Base-by-base conservation (phyloP, 2,888 invertebrate genomes). In the Athrips mouffetella region DNA sequence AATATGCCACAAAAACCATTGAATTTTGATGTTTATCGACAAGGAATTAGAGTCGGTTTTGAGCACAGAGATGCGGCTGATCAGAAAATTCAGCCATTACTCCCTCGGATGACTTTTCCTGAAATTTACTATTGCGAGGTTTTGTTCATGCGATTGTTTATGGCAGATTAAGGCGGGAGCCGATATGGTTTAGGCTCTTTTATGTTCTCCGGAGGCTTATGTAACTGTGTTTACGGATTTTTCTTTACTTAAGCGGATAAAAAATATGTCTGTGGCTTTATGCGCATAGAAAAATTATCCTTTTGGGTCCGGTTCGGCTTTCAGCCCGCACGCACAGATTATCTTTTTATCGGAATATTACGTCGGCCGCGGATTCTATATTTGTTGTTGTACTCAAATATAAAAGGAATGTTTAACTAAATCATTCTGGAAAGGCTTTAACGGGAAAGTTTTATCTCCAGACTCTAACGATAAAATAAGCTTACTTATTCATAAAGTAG, bases 91-190 rank as follows among this genome's bases (percentile, higher is more conserved):
- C 71, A 63, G 65, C 69, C 66, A 76, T 78, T 74, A 76, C 72
- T 74, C 60, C 67, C 60, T 67, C 61, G 73, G 74, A 79, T 80
- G 76, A 78, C 73, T 76, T 68, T 67, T 73, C 69, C 67, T 65
- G 67, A 70, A 74, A 77, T 76, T 67, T 78, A 77, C 64, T 78
- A 73, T 75, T 67, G 70, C 67, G 61, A 62, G 73, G 76, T 73
- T 75, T 73, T 70, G 78, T 73, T 70, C 67, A 64, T 57, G 67
- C 71, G 70, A 76, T 78, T 80, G 80, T 79, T 79, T 80, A 79
- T 71, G 70, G 76, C 71, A 70, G 78, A 78, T 78, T 73, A 75
- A 72, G 73, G 73, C 70, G 62, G 61, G 53, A 65, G 65, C 64
- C 73, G 74, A 75, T 73, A 70, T 69, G 71, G 63, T 70, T 58